Conservation (phyloP, 2,888 invertebrate genomes). For the Chaetogeoica ovagalla region DNA sequence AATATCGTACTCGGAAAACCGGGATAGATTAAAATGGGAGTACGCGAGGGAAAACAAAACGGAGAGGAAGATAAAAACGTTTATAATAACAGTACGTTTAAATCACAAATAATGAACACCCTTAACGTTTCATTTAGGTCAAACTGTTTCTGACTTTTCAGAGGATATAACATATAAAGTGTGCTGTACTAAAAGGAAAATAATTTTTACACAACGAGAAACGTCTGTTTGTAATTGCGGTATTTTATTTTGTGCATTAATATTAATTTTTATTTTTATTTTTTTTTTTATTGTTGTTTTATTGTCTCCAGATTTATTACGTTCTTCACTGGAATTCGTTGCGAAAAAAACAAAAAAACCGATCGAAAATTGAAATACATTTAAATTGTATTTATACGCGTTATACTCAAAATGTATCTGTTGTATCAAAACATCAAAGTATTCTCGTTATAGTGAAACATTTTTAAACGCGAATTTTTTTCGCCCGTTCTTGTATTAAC, state of each 20-base stretch:
- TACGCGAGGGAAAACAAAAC: neutral
- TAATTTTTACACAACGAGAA: neutral
- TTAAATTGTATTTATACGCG: too few relatives aligned
- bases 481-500: too few relatives aligned
- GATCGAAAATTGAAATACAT: too few relatives aligned
- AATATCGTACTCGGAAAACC: neutral
- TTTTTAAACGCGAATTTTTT: too few relatives aligned
- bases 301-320: too few relatives aligned
- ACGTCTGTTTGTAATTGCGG: neutral
- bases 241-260: neutral
- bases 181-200: neutral
- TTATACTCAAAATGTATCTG: too few relatives aligned
- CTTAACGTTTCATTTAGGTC: neutral
- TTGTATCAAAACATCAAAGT: too few relatives aligned
- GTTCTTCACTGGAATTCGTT: too few relatives aligned
- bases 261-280: too few relatives aligned
- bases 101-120: constrained; percentile 10
- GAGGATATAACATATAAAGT: neutral
- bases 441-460: too few relatives aligned
- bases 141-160: neutral
- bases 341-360: too few relatives aligned
- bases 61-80: neutral
- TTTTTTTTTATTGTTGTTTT: too few relatives aligned
- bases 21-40: neutral
- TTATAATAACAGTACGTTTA: neutral